Evolutionary conservation across 92 coral and sea anemone genomes (phyloP), one percentile per base, ranked within the genome.

Genomic region (Bergia sp.): DNA sequence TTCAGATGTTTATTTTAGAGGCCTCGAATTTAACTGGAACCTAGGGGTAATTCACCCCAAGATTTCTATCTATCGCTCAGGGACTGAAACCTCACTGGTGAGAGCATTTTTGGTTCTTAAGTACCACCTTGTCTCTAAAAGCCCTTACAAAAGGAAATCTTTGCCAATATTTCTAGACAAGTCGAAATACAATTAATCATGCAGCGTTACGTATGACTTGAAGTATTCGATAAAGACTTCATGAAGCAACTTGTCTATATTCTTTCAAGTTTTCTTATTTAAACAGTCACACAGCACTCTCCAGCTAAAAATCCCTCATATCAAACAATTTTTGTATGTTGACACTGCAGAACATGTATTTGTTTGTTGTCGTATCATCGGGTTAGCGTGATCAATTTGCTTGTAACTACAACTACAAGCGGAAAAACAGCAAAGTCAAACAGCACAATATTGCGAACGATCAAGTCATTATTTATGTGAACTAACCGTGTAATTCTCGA

Each of bases 401-500:
- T 53, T 53, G 58, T 53, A 53, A 8, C 58, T 53, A 61, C 29
- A 61, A 57, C 3, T 21, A 29, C 29, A 29, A 12, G 29, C n/a
- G 61, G 23, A 79, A 37, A 38, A 20, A 16, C 81, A 23, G 83
- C 18, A 11, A 4, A 53, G 47, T 78, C 1, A 11, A 78, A 44
- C 13, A 4, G 5, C 41, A 5, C 5, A 20, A 9, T 37, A 42
- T 38, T 61, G 7, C n/a, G 7, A 61, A 67, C n/a, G 72, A 80
- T 57, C 40, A 37, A 29, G 73, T 50, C 77, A 10, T 21, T 12
- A 1, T 44, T 23, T 7, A 45, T 39, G 15, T 29, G 16, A 37
- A 74, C 94, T 88, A 38, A 95, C 98, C 94, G 95, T 89, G 85
- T 93, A 88, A 3, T 91, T 90, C 13, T 91, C 96, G 81, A 93